Percentiles rank a stretch among this genome's conserved stretches.
Evolutionary conservation across 2,797 vertebrate species (phyloP).

Genomic region (Coendou prehensilis): DNA sequence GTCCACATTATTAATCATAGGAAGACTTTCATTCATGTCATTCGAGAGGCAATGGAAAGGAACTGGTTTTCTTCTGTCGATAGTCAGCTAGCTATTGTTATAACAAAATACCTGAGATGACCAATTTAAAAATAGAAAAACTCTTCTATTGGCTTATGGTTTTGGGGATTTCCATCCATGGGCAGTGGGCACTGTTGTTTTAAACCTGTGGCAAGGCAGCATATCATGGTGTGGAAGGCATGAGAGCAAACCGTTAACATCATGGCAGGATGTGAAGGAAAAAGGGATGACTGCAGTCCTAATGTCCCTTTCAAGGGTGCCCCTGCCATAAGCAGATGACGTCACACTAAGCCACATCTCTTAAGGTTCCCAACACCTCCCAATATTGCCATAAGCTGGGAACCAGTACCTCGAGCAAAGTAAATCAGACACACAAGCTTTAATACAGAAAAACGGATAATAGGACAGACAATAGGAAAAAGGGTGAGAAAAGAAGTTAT

Average conservation of each 20-base stretch:
- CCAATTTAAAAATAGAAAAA: neutral
- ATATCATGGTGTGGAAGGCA: rapidly evolving
- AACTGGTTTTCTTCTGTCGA: neutral
- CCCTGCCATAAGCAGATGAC: neutral
- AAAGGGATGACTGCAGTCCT: neutral
- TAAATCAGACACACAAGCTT: neutral
- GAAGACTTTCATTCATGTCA: neutral
- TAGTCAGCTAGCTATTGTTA: neutral
- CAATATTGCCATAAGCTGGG: neutral
- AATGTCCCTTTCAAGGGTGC: neutral
- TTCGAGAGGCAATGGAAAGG: neutral
- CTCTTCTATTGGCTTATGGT: neutral
- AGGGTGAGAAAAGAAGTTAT: neutral
- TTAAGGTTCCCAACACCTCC: neutral
- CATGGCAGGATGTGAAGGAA: neutral
- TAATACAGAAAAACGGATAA: too few species aligned
- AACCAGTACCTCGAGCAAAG: neutral
- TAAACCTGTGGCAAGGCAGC: neutral
- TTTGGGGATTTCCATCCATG: too few species aligned
- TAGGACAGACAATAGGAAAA: neutral
- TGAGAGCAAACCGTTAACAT: neutral
- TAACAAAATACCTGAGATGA: neutral
- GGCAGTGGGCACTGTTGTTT: neutral
- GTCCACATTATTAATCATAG: neutral
- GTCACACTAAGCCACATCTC: neutral